Base-by-base conservation (phyloP, 2,797 vertebrate genomes). In the Hoplostethus mediterraneus region DNA sequence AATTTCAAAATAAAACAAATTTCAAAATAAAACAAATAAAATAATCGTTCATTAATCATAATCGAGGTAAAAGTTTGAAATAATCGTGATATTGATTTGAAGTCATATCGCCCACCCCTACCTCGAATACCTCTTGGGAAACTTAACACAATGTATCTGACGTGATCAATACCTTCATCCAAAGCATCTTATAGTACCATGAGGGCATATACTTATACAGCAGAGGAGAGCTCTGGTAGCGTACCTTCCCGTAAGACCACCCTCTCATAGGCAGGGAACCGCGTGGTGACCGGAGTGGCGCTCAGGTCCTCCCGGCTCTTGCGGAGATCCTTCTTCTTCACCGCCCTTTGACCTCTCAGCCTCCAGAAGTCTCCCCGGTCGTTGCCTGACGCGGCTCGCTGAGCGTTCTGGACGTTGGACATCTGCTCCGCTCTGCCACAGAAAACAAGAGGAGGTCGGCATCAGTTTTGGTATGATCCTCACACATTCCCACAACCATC, bases 281-380 rank as follows among this genome's bases (percentile, higher is more conserved):
- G 95, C 0, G 98, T 99, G 90, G 92, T 84, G 57, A 98, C 93
- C 0, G 96, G 95, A 0, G 87, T 71, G 0, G 95, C 94, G 0
- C 90, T 95, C 38, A 97, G 90, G 76, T 99, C 98, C 78, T 99
- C 98, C 45, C 97, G 92, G 73, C 97, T 98, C 89, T 99, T 99
- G 40, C 96, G 95, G 0, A 98, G 78, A 76, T 99, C 98, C 84
- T 98, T 99, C 88, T 98, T 99, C 71, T 93, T 94, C 1, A 94
- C 97, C 0, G 97, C 97, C 54, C 97, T 94, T 90, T 99, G 98
- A 80, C 96, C 98, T 30, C 98, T 94, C 67, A 96, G 95, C 84
- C 98, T 96, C 98, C 98, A 99, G 93, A 99, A 99, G 83, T 99
- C 98, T 49, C 97, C 97, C 67, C 98, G 90, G 85, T 99, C 98